Evolutionary conservation across 2,113 vertebrate genomes (phyloP).

Genomic region (Rutilus rutilus): DNA sequence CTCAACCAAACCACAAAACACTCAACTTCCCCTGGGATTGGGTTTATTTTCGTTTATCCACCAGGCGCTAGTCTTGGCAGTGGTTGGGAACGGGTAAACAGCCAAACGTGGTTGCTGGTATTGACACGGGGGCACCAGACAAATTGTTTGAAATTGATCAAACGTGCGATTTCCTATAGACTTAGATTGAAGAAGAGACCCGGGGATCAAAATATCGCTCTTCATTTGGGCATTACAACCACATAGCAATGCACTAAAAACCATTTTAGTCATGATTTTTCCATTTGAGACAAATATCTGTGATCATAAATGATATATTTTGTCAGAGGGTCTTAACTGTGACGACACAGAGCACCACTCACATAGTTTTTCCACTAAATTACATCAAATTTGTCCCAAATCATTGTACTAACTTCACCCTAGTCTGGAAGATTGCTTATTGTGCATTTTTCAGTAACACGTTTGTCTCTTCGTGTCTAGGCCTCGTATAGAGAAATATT

Average conservation of each 20-base stretch:
- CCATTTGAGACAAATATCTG: background rate
- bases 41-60: slow-evolving; percentile 26
- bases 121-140: background rate
- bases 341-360: background rate
- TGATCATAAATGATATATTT: background rate
- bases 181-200: background rate
- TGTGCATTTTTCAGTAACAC: background rate
- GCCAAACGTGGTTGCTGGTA: slow-evolving; percentile 9
- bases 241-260: background rate
- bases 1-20: slow-evolving; percentile 31
- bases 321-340: background rate
- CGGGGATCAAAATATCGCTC: background rate
- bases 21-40: background rate
- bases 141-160: background rate
- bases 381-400: background rate
- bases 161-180: background rate
- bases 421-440: background rate
- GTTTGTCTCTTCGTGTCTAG: background rate
- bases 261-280: background rate
- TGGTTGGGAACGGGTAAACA: slow-evolving; percentile 14
- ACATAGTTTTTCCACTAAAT: background rate
- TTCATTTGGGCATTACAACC: background rate
- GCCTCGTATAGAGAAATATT: background rate
- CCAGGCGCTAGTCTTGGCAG: slow-evolving; percentile 3
- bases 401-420: background rate